phyloP scores from a whole-genome alignment of 1,140 invertebrate species.

The Cataglyphis hispanica region DNA sequence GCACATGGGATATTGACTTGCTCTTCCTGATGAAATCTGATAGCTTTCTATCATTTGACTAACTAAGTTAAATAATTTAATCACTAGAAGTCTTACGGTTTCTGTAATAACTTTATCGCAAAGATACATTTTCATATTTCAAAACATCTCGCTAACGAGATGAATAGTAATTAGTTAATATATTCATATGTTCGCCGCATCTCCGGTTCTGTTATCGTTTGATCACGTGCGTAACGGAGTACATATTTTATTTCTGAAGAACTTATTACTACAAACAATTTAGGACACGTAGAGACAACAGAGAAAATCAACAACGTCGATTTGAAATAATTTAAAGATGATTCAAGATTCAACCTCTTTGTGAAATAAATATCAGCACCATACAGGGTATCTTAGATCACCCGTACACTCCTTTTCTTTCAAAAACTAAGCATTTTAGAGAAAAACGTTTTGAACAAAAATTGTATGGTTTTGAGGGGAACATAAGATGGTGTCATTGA shows the following conservation, averaged over 20 bases:
- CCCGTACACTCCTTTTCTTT: no score
- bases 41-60: neutral
- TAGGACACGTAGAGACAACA: neutral
- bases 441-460: no score
- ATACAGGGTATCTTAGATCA: no score
- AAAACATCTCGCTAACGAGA: neutral
- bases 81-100: slow-evolving; percentile 21
- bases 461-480: no score
- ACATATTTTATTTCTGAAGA: slow-evolving; percentile 2
- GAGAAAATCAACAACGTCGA: slow-evolving; percentile 4
- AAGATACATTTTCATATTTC: neutral
- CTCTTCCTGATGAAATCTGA: neutral
- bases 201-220: slow-evolving; percentile 34
- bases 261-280: neutral
- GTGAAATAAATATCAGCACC: neutral
- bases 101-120: slow-evolving; percentile 18
- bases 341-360: neutral
- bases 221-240: slow-evolving; percentile 16
- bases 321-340: neutral
- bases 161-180: slow-evolving; percentile 17
- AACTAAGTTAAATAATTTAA: neutral
- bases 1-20: neutral
- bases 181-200: slow-evolving; percentile 12
- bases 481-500: no score
- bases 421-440: no score